Evolutionary conservation across 2,113 vertebrate genomes (phyloP).

Genomic region (Zosterops pallidus): DNA sequence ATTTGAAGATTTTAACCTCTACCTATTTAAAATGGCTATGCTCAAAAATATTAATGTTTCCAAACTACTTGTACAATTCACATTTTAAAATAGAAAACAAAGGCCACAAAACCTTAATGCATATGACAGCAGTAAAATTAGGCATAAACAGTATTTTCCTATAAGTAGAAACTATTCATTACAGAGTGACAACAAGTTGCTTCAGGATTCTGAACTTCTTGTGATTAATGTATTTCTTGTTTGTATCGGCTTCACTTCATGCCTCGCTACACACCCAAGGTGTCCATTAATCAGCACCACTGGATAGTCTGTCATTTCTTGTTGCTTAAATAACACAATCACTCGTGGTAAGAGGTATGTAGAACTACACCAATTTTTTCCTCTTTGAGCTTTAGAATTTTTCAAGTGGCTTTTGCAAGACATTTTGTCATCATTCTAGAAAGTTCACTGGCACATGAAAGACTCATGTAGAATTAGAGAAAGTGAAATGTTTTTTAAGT

Average conservation of each 20-base stretch:
- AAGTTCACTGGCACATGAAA: neutral
- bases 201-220: neutral
- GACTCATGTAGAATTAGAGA: neutral
- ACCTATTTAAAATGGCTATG: neutral
- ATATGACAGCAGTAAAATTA: neutral
- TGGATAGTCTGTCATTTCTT: neutral
- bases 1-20: neutral
- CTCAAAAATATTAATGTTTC: neutral
- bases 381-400: neutral
- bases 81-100: neutral
- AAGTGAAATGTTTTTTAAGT: neutral
- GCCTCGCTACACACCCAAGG: neutral
- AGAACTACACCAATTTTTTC: neutral
- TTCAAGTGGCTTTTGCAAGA: neutral
- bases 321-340: neutral
- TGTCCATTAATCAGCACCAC: conserved; percentile 42
- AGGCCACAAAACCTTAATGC: neutral
- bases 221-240: conserved; percentile 34
- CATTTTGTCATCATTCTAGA: neutral
- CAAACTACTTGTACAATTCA: neutral
- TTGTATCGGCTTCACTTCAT: neutral
- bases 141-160: neutral
- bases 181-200: neutral
- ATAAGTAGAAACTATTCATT: neutral
- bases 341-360: neutral